Base-by-base conservation (phyloP, 2,888 invertebrate species). In the Metallyticus violacea region DNA sequence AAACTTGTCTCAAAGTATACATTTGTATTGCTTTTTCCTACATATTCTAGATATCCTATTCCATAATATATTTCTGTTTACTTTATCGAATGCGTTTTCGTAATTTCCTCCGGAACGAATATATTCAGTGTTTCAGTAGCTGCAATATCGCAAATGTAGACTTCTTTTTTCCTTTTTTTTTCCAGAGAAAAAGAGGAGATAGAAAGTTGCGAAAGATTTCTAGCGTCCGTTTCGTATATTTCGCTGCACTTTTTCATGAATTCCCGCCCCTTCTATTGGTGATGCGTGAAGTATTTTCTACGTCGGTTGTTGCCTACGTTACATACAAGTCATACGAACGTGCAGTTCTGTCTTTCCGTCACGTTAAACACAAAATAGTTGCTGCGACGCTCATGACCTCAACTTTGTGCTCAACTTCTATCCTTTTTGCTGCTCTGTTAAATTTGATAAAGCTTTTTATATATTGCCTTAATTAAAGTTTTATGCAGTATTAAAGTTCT, bases 361-460 rank as follows among this genome's bases (percentile, higher is more conserved):
- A 4, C 40, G 40, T 62, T 62, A 62, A 62, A 62, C 40, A 62
- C 15, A 30, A 25, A 62, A 62, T 62, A 62, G 15, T 62, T 62
- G 40, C 40, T 6, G 2, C 40, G 40, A 62, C 15, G 40, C 15
- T 62, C 40, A 62, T 62, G 40, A 62, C 40, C 40, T 62, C 40
- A 62, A 62, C 40, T 62, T 62, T 4, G 15, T 62, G 40, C 40
- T 1, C 40, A 62, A 62, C 15, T 62, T 62, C 15, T 4, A 15
- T 62, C 40, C 40, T 62, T 62, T 62, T 62, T 62, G 40, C 40
- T 62, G 15, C 29, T 81, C n/a, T 40, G n/a, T 5, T 81, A 26
- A 81, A 30, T 81, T 81, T 81, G 81, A 81, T 81, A 30, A 81
- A 81, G 40, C 7, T n/a, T 81, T 81, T 81, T 81, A 81, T 81